These are phyloP conservation scores for Lasioglossum pauxillum DNA, from an alignment of 2,888 invertebrate genomes.

Conservation along the genomic window DNA sequence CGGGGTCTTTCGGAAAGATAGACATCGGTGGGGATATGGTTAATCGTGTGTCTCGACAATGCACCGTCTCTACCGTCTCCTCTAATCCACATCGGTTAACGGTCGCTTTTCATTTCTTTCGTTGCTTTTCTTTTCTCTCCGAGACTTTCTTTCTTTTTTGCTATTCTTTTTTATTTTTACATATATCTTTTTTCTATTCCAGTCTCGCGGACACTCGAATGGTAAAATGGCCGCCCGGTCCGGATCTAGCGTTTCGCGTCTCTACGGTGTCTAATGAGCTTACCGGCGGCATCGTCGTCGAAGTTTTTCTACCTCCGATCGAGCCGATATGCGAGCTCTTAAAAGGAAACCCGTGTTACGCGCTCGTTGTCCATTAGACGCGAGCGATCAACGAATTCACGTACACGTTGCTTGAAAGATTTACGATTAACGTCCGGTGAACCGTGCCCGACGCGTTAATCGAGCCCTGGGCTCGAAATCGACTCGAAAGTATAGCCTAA, in stretches of 20 bases:
- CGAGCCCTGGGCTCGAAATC: background rate
- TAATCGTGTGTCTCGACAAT: conserved; percentile 67
- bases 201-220: background rate
- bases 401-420: conserved; percentile 63
- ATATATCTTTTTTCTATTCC: too few species aligned
- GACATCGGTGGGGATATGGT: conserved; percentile 72
- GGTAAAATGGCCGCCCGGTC: conserved; percentile 11
- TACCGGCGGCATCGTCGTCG: conserved; percentile 6
- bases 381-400: background rate
- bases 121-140: background rate
- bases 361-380: conserved; percentile 11
- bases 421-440: background rate
- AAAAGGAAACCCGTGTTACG: conserved; percentile 37
- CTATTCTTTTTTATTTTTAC: background rate
- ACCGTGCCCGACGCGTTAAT: conserved; percentile 12
- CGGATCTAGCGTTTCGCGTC: conserved; percentile 28
- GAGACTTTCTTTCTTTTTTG: background rate
- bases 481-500: background rate
- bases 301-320: conserved; percentile 14
- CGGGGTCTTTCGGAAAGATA: conserved; percentile 89
- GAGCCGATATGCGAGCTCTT: conserved; percentile 14
- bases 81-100: conserved; percentile 57
- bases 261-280: conserved; percentile 37
- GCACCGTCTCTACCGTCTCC: conserved; percentile 52
- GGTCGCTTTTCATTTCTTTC: background rate